Conservation (phyloP, 2,113 vertebrate species). For the Antigone vipio region DNA sequence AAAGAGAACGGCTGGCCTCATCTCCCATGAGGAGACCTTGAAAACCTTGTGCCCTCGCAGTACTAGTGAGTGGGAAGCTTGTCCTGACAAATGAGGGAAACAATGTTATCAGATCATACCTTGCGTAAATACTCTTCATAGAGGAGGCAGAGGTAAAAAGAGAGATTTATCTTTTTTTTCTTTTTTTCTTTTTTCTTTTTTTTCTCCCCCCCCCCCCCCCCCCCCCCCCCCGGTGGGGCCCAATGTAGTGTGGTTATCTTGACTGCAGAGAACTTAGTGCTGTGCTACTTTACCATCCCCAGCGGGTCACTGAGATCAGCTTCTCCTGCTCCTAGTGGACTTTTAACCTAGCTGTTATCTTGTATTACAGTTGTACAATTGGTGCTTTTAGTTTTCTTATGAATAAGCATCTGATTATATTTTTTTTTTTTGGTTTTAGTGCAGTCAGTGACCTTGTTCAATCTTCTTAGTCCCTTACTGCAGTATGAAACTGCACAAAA, state of each 20-base stretch:
- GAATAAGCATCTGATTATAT: neutral
- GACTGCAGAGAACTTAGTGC: neutral
- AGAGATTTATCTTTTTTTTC: neutral
- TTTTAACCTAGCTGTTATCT: neutral
- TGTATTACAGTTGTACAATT: accelerated
- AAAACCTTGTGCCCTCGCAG: neutral
- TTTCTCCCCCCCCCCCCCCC: too few species aligned
- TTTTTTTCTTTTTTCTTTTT: neutral
- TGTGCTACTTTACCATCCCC: neutral
- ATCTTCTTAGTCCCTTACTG: neutral
- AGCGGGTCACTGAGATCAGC: neutral
- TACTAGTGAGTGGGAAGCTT: neutral
- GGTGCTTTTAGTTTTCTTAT: neutral
- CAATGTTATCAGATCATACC: neutral
- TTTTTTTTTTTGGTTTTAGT: neutral
- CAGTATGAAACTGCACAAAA: neutral
- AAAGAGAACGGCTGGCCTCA: accelerated
- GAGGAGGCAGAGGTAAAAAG: neutral
- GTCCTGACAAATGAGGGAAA: neutral
- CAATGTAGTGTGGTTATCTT: accelerated
- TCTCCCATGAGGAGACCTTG: neutral
- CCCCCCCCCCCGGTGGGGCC: neutral
- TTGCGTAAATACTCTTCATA: accelerated
- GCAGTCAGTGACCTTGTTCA: neutral
- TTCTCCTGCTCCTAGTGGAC: neutral